phyloP scores from a whole-genome alignment of 2,888 invertebrate genomes.

The Mesochorus sp. region DNA sequence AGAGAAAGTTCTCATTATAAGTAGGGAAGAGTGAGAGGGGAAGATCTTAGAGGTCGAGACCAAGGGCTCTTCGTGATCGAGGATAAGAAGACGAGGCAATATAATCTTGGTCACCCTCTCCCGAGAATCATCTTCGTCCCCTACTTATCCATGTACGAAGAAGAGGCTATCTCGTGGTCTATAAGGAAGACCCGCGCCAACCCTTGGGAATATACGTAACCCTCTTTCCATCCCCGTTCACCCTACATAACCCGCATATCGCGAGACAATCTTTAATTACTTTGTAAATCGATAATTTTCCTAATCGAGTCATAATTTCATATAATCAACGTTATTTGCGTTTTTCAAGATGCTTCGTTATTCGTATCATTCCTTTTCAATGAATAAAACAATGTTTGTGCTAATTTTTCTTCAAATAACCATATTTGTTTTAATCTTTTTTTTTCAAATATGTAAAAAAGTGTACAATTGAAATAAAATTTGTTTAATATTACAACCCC shows the following conservation, averaged over 20 bases:
- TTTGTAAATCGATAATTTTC: constrained; percentile 11
- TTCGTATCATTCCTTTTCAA: not conserved
- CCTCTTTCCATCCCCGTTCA: not conserved
- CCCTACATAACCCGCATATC: not conserved
- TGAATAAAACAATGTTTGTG: too few relatives aligned
- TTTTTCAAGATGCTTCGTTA: too few relatives aligned
- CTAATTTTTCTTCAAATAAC: too few relatives aligned
- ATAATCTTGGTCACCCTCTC: constrained; percentile 38
- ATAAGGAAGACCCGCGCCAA: not conserved
- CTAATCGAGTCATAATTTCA: not conserved
- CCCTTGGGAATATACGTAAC: not conserved
- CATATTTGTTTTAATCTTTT: too few relatives aligned
- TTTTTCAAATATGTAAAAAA: too few relatives aligned
- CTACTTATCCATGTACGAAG: constrained; percentile 26
- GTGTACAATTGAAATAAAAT: too few relatives aligned
- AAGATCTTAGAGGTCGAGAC: constrained; percentile 32
- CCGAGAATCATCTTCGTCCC: constrained; percentile 6
- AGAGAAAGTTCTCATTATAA: constrained; percentile 17
- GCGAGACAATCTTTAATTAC: constrained; percentile 23
- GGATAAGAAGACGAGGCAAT: constrained; percentile 53
- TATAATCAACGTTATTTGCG: not conserved
- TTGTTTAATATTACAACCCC: too few relatives aligned
- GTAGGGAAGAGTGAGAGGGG: not conserved
- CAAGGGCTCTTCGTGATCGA: constrained; percentile 33
- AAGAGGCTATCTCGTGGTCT: constrained; percentile 21